Evolutionary conservation across 37 sponge, comb jelly and placozoan genomes (phyloP).

Genomic region (Corticium candelabrum): DNA sequence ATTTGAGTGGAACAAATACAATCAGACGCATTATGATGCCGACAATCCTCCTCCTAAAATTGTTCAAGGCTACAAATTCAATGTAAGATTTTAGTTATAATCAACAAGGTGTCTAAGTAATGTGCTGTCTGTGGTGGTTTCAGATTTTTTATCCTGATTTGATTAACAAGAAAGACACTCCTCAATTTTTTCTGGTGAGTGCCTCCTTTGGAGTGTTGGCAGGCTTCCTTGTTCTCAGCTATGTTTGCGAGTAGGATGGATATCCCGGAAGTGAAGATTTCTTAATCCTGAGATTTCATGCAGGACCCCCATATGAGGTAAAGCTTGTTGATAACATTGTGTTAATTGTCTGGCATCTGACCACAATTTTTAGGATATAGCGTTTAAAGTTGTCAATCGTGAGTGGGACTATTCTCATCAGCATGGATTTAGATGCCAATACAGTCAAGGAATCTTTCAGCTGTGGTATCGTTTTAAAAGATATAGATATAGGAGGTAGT

Average conservation of each 20-base stretch:
- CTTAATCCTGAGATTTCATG: slow-evolving; percentile 82
- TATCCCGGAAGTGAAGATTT: slow-evolving; percentile 45
- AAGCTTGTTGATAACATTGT: not conserved
- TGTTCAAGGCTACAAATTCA: slow-evolving; percentile 99
- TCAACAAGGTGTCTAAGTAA: too few relatives aligned
- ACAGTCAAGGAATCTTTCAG: slow-evolving; percentile 89
- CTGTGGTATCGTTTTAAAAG: slow-evolving; percentile 92
- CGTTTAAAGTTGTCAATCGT: slow-evolving; percentile 87
- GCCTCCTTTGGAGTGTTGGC: slow-evolving; percentile 1
- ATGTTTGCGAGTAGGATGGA: not conserved
- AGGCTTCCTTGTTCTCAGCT: not conserved
- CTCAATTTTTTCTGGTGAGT: slow-evolving; percentile 79
- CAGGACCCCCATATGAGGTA: slow-evolving; percentile 99
- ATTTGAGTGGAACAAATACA: slow-evolving; percentile 99
- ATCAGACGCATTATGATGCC: slow-evolving; percentile 97
- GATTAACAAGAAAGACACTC: slow-evolving; percentile 83
- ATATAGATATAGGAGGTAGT: slow-evolving; percentile 81
- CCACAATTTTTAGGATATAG: slow-evolving; percentile 77
- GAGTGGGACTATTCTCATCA: slow-evolving; percentile 97
- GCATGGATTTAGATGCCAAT: slow-evolving; percentile 91
- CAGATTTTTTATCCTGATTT: slow-evolving; percentile 95
- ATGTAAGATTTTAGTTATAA: slow-evolving; percentile 65
- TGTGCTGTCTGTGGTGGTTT: not conserved
- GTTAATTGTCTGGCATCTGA: not conserved
- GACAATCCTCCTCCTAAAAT: slow-evolving; percentile 99